Base-by-base conservation (phyloP, 2,113 vertebrate species). In the Ailuropoda melanoleuca region DNA sequence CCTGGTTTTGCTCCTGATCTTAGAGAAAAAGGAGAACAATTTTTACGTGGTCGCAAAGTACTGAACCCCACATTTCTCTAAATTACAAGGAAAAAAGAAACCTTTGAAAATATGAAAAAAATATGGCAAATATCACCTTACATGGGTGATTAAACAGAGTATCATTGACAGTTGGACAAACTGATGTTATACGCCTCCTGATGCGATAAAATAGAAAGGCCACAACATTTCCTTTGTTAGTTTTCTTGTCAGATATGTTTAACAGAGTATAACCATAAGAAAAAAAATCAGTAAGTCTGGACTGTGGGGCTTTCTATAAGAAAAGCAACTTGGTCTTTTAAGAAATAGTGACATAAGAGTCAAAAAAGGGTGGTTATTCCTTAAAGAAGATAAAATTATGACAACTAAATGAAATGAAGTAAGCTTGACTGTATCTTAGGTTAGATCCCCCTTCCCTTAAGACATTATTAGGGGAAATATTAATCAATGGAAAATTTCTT, bases 241-340 rank as follows among this genome's bases (percentile, higher is more conserved):
- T 80, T 84, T 88, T 70, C 90, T 95, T 92, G 77, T 83, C 53
- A 66, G 55, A 70, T 90, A n/a, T 43, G 46, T 50, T 90, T 83
- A 84, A 68, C 4, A 31, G 6, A 72, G 37, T 60, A 43, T 55
- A 81, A 74, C n/a, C 60, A 56, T 14, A 84, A 88, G 19, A 48
- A 84, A 91, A 77, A 72, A 91, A 58, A 50, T 43, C 29, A 75
- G 6, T 66, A 83, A 50, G 21, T 58, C 34, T 93, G 50, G 39
- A 93, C 18, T 74, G 4, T 58, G 31, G n/a, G 56, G 82, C 8
- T 62, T n/a, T 92, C 24, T 53, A 50, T 37, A 78, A 88, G 81
- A 68, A 90, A 96, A 77, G 21, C 19, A 8, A 88, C 18, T 48
- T 93, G 13, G 21, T 95, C 31, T 83, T 93, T 90, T 24, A 60